A percentile compares a stretch with the other conserved stretches of the same genome.
These are phyloP conservation scores for Gymnodraco acuticeps DNA, from an alignment of 2,797 vertebrate species.

Conservation along the genomic window DNA sequence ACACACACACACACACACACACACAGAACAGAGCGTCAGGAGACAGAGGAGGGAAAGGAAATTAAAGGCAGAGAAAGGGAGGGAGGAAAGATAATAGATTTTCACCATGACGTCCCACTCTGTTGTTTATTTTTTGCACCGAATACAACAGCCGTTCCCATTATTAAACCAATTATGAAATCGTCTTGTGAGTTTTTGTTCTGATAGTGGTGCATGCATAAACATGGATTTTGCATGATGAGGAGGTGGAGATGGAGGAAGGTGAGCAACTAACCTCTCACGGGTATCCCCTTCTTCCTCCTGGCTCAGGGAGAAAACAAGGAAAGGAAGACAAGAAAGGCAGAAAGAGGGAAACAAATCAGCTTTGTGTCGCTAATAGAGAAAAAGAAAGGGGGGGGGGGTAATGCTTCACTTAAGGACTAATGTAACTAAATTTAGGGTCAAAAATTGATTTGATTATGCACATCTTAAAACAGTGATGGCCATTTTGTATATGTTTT, in stretches of 20 bases:
- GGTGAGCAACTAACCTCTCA: conserved; percentile 94
- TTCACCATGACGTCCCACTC: background rate
- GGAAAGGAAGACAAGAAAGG: conserved; percentile 39
- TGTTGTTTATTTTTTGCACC: background rate
- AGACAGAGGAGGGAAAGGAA: conserved; percentile 28
- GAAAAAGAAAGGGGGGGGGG: conserved; percentile 3
- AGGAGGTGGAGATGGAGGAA: conserved; percentile 43
- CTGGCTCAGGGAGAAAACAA: conserved; percentile 89
- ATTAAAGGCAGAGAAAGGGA: conserved; percentile 27
- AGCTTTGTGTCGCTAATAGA: conserved; percentile 28
- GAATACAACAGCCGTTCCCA: background rate
- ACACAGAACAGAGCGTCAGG: background rate
- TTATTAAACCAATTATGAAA: background rate
- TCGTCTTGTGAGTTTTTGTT: background rate
- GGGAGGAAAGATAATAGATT: conserved; percentile 17
- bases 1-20: no score
- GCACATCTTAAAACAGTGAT: no score
- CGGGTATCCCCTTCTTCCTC: conserved; percentile 93
- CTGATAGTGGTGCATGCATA: background rate
- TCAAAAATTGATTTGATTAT: background rate
- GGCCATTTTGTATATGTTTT: no score
- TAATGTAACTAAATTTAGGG: background rate
- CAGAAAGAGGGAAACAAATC: conserved; percentile 44
- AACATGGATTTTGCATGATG: background rate
- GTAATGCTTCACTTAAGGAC: background rate